phyloP scores from a whole-genome alignment of 2,797 vertebrate species.

The Monodelphis domestica region DNA sequence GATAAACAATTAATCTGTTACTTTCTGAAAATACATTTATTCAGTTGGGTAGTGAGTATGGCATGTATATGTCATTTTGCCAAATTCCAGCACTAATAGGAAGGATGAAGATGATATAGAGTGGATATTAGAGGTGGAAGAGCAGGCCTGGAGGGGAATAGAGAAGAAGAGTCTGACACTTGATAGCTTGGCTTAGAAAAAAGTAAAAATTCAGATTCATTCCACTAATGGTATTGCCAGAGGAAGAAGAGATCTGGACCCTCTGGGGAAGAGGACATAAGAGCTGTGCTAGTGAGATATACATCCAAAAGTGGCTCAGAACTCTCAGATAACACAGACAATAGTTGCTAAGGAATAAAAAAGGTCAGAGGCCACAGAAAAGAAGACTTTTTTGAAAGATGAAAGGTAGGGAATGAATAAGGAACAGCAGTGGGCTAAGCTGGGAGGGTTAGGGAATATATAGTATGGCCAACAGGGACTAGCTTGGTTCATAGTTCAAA shows the following conservation, averaged over 20 bases:
- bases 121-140: background rate
- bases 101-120: background rate
- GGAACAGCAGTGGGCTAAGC: background rate
- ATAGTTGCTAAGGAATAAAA: background rate
- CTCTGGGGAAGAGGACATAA: background rate
- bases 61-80: background rate
- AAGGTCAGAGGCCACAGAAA: background rate
- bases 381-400: background rate
- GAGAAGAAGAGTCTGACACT: background rate
- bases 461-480: background rate
- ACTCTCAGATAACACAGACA: background rate
- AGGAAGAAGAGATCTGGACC: background rate
- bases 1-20: background rate
- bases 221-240: background rate
- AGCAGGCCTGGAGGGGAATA: background rate
- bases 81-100: background rate
- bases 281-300: background rate
- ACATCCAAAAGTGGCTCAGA: background rate
- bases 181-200: background rate
- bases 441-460: background rate
- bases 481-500: background rate
- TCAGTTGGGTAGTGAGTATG: background rate
- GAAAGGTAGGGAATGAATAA: background rate
- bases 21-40: conserved; percentile 26
- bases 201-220: background rate